Base-by-base conservation (phyloP, 2,113 vertebrate species). In the Myxocyprinus asiaticus region DNA sequence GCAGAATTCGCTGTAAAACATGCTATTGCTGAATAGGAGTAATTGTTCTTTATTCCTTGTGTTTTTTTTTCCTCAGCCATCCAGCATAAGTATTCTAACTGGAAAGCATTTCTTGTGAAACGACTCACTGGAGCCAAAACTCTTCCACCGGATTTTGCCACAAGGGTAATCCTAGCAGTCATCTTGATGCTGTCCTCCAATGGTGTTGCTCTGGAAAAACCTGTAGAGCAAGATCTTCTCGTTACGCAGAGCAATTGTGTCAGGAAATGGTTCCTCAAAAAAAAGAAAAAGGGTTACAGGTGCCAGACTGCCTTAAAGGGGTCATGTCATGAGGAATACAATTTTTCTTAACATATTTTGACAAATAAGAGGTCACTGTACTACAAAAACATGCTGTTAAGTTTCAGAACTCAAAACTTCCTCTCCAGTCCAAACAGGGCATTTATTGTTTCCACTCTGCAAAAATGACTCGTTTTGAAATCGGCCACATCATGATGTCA, bases 61-160 rank as follows among this genome's bases (percentile, higher is more conserved):
- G 47, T 9, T 7, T 68, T 6, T 83, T 47, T 33, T 33, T n/a
- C n/a, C 69, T 4, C 81, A 99, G 98, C 95, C 85, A 98, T 99
- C 93, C 97, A 98, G 85, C 96, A 98, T 90, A 98, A 98, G 88
- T 97, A 94, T 88, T 95, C 96, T 83, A 99, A 99, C 95, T 99
- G 98, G 98, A 99, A 99, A 95, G 92, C 92, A 81, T 96, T 99
- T 94, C 94, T 99, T 83, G 96, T 99, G 89, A 98, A 98, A 92
- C 94, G 97, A 92, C 96, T 99, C 87, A 99, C 97, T 90, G 98
- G 98, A 94, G 95, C 96, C 90, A 99, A 99, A 95, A 99, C 98
- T 82, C 94, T 99, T 92, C 98, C 98, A 80, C 92, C 94, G 73
- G 96, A 99, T 89, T 99, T 99, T 88, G 92, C 93, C 88, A 86